Conservation (phyloP, 2,888 invertebrate species). For the Drosophila greeni region DNA sequence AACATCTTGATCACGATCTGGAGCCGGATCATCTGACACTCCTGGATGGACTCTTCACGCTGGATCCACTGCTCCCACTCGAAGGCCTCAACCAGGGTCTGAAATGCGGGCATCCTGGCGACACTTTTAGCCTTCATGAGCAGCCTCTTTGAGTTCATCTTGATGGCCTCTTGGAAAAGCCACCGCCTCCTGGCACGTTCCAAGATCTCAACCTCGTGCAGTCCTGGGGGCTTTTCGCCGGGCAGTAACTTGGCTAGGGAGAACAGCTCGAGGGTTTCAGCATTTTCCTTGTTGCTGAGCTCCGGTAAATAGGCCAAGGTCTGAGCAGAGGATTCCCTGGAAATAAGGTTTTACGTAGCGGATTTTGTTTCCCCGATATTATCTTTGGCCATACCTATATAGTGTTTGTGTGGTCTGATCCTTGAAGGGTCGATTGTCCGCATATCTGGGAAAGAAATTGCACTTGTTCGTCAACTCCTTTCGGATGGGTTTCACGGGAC, state of each 20-base stretch:
- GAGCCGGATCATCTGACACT: constrained; percentile 85
- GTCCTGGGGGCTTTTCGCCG: constrained; percentile 73
- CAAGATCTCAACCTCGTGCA: constrained; percentile 81
- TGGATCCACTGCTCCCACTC: constrained; percentile 91
- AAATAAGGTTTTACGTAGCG: neutral
- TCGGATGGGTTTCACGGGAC: constrained; percentile 34
- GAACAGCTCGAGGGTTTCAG: constrained; percentile 72
- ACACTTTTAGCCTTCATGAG: constrained; percentile 80
- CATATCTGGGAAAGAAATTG: constrained; percentile 49
- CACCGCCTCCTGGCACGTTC: constrained; percentile 84
- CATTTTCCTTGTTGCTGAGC: constrained; percentile 52
- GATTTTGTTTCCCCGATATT: neutral
- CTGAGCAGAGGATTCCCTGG: constrained; percentile 78
- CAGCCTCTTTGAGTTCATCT: constrained; percentile 80
- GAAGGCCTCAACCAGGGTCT: constrained; percentile 85
- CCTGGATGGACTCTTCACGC: constrained; percentile 88
- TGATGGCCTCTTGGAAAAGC: constrained; percentile 82
- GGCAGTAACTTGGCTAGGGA: constrained; percentile 70
- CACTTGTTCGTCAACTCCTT: constrained; percentile 55
- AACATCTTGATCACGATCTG: constrained; percentile 81
- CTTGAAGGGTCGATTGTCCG: constrained; percentile 53
- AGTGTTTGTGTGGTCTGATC: constrained; percentile 76
- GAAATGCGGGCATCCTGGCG: constrained; percentile 76
- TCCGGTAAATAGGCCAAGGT: constrained; percentile 76
- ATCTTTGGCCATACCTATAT: constrained; percentile 65